Conservation (phyloP, 2,888 invertebrate species). For the Gari tellinella region DNA sequence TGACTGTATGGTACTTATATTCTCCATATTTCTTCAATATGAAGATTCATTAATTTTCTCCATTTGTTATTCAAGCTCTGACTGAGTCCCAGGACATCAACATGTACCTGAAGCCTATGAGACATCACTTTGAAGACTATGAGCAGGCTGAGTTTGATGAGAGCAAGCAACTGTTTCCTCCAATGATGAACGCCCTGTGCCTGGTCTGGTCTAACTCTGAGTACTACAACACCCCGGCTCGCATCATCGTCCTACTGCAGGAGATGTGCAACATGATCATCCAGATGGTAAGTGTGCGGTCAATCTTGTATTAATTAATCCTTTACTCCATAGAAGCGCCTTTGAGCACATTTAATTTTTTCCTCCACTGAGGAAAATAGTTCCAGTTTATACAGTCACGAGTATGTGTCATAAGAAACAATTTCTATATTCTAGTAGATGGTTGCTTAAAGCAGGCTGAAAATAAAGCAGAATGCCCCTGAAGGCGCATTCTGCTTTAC, state of each 20-base stretch:
- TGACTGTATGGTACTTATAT: no score
- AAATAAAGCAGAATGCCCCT: no score
- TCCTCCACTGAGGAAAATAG: no score
- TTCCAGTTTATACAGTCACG: no score
- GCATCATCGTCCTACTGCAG: constrained; percentile 94
- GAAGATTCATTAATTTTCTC: no score
- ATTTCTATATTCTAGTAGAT: no score
- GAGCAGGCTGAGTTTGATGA: constrained; percentile 86
- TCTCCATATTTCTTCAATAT: no score
- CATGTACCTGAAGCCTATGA: constrained; percentile 92
- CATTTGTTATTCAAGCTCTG: constrained; percentile 87
- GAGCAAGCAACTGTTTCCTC: constrained; percentile 88
- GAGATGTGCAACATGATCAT: constrained; percentile 96
- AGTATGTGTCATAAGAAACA: no score
- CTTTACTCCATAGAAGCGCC: no score
- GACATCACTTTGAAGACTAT: constrained; percentile 90
- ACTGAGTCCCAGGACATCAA: constrained; percentile 96
- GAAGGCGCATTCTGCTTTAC: no score
- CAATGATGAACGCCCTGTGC: constrained; percentile 94
- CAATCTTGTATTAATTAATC: background rate
- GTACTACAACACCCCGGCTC: constrained; percentile 94
- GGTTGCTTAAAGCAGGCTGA: no score
- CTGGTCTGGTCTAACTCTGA: constrained; percentile 94
- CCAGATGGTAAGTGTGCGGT: constrained; percentile 88
- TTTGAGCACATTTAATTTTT: no score